Conservation (phyloP, 2,888 invertebrate species). For the Heliconius hortense region DNA sequence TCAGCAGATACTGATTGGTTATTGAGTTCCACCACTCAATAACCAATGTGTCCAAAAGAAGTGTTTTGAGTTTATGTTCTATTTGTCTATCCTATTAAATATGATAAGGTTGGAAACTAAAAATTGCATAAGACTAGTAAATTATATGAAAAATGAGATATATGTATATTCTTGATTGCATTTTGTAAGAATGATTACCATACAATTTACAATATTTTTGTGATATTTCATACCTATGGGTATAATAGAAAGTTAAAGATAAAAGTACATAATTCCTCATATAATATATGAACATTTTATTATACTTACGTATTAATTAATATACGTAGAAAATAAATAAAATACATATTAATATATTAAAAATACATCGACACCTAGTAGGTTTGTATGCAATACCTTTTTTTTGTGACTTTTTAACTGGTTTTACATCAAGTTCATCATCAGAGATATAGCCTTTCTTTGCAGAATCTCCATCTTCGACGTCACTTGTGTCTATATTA, state of each 20-base stretch:
- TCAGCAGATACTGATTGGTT: no score
- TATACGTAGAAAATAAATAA: neutral
- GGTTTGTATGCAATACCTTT: constrained; percentile 62
- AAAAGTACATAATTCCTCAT: neutral
- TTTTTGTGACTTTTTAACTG: constrained; percentile 78
- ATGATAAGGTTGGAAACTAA: neutral
- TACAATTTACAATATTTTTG: neutral
- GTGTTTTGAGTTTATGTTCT: neutral
- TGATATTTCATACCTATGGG: neutral
- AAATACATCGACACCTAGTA: constrained; percentile 7
- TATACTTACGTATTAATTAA: neutral
- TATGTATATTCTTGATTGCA: neutral
- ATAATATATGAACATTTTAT: neutral
- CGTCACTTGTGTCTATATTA: constrained; percentile 73
- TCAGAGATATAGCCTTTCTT: constrained; percentile 63
- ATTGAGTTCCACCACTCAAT: neutral
- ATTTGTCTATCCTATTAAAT: neutral
- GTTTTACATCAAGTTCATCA: constrained; percentile 69
- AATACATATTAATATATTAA: neutral
- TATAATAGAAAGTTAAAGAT: neutral
- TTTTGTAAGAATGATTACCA: neutral
- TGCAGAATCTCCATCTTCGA: constrained; percentile 60
- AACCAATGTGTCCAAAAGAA: neutral
- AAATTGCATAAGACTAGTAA: neutral
- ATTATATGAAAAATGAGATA: neutral